Conservation (phyloP, 2,888 invertebrate genomes). For the Capitulum mitella region DNA sequence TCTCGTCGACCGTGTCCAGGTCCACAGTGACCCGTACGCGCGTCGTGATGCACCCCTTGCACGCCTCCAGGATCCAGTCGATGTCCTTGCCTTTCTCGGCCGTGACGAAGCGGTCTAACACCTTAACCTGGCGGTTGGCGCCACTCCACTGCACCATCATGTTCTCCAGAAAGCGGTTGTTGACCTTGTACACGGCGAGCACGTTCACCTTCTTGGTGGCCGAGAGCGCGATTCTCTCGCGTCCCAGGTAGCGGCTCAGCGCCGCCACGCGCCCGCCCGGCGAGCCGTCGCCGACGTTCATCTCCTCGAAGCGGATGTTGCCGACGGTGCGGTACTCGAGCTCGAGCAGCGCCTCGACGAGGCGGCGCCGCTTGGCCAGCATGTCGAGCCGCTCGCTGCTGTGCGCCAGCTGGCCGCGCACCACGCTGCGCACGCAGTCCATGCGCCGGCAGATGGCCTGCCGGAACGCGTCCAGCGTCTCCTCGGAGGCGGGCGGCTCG, state of each 20-base stretch:
- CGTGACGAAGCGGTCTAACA: neutral
- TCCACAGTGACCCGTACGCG: neutral
- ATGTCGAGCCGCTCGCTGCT: neutral
- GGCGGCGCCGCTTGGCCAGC: constrained; percentile 2
- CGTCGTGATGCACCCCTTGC: constrained; percentile 2
- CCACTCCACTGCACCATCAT: neutral
- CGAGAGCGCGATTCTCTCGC: neutral
- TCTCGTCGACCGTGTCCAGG: neutral
- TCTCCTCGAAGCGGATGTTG: constrained; percentile 19
- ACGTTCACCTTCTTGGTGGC: neutral
- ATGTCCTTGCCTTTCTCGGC: neutral
- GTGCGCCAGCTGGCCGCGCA: constrained; percentile 9
- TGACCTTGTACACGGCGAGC: constrained; percentile 17
- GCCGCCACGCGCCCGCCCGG: neutral
- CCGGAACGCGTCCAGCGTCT: constrained; percentile 4
- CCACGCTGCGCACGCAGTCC: neutral
- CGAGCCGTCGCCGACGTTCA: neutral
- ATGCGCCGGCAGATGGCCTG: neutral
- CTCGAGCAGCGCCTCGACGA: neutral
- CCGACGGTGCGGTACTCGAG: constrained; percentile 18
- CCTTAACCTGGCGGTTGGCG: neutral
- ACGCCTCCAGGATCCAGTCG: constrained; percentile 9
- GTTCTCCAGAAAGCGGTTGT: neutral
- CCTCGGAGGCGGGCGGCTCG: neutral
- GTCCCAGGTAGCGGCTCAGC: neutral